Evolutionary conservation across 2,888 invertebrate species (phyloP).

Genomic region (Lepidocyrtinus sp.): DNA sequence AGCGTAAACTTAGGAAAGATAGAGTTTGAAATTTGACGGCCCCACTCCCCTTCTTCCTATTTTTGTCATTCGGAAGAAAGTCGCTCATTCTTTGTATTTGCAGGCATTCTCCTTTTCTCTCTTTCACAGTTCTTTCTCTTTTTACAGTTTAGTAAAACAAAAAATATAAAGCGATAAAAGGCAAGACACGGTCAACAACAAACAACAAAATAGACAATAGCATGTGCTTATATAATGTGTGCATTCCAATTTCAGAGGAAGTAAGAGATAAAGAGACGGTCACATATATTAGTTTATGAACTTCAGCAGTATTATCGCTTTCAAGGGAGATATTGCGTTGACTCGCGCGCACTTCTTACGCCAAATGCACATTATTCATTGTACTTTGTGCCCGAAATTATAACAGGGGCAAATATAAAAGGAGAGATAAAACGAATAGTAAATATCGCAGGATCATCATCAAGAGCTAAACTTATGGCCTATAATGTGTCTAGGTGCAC

Average conservation of each 20-base stretch:
- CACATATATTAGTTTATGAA: slow-evolving; percentile 49
- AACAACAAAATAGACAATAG: slow-evolving; percentile 23
- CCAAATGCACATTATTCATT: slow-evolving; percentile 12
- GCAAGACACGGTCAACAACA: slow-evolving; percentile 21
- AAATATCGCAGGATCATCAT: slow-evolving; percentile 5
- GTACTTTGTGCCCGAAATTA: background rate
- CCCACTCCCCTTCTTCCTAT: slow-evolving; percentile 53
- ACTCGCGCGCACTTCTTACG: slow-evolving; percentile 11
- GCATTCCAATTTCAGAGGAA: background rate
- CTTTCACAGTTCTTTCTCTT: too few species aligned
- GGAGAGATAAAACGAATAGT: slow-evolving; percentile 20
- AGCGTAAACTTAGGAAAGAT: background rate
- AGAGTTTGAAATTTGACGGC: slow-evolving; percentile 53
- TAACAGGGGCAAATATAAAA: slow-evolving; percentile 14
- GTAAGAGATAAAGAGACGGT: slow-evolving; percentile 29
- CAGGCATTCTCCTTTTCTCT: slow-evolving; percentile 20
- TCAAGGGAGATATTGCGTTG: slow-evolving; percentile 31
- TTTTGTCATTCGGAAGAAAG: slow-evolving; percentile 56
- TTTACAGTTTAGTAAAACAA: too few species aligned
- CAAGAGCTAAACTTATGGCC: slow-evolving; percentile 26
- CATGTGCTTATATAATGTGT: slow-evolving; percentile 17
- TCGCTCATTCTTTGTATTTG: slow-evolving; percentile 47
- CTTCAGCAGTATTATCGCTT: slow-evolving; percentile 36
- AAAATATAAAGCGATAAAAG: slow-evolving; percentile 35
- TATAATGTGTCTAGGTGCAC: slow-evolving; percentile 12